Conservation (phyloP, 1,140 invertebrate species). For the Papilio dardanus region DNA sequence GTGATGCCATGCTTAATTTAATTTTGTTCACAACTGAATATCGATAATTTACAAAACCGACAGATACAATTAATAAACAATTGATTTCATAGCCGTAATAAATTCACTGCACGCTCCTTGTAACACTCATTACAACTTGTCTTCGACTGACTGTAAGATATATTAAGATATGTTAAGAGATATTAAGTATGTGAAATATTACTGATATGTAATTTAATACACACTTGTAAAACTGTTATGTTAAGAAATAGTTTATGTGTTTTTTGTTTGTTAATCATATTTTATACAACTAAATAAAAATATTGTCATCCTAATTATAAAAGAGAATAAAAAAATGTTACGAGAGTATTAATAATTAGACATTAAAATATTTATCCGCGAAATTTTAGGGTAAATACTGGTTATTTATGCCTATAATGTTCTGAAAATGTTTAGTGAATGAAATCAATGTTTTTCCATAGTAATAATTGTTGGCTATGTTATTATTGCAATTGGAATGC, state of each 20-base stretch:
- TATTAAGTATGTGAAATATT: not conserved
- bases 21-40: not conserved
- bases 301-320: no score
- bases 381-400: not conserved
- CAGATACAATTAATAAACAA: constrained; percentile 14
- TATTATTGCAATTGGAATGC: not conserved
- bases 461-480: not conserved
- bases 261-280: no score
- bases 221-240: not conserved
- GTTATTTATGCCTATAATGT: not conserved
- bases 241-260: not conserved
- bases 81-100: constrained; percentile 1
- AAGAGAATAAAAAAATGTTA: no score
- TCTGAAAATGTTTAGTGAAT: not conserved
- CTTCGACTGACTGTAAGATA: not conserved
- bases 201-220: not conserved
- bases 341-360: no score
- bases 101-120: not conserved
- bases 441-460: not conserved
- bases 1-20: not conserved
- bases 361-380: not conserved
- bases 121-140: constrained; percentile 2
- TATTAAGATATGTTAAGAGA: not conserved
- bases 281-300: no score
- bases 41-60: not conserved